Base-by-base conservation (phyloP, 1,140 invertebrate species). In the Orchestia grillus region DNA sequence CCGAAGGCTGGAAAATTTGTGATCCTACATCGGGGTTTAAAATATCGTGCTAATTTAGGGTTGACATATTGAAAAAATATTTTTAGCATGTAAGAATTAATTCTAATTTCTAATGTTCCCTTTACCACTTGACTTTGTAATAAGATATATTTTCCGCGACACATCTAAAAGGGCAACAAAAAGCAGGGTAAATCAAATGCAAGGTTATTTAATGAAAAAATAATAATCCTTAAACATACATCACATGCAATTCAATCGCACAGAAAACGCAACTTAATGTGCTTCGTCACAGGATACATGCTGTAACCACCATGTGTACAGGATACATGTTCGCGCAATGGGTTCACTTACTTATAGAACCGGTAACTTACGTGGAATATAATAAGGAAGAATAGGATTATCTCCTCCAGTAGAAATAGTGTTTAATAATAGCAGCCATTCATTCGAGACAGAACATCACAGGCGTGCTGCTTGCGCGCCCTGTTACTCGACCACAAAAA, bases 201-300 rank as follows among this genome's bases (percentile, higher is more conserved):
- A 23, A 77, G 62, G 62, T 77, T 77, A 77, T 77, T 77, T 77
- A 77, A 77, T 77, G 62, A 77, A 77, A 77, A 77, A 77, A 77
- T 77, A 77, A 77, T 77, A 36, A 77, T 8, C 28, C 28, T 77
- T 36, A 77, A 19, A 23, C 36, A 77, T 77, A 77, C 62, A 77
- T 36, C 28, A 77, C 62, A 36, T 28, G 36, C 11, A 15, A 19
- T 36, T 77, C 11, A 15, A 19, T 77, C 62, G 11, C 62, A 28
- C 62, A 19, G 28, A 23, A 77, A 77, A 77, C 3, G 11, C 11
- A 15, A 3, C 28, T 77, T 77, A 77, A 77, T 23, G 62, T 19
- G 36, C 62, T 36, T 28, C 28, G 1, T 77, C 36, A 23, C 47
- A 77, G 28, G 3, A 77, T 3, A 77, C 11, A 3, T 77, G 36